Evolutionary conservation across 2,888 invertebrate genomes (phyloP), one percentile per base, ranked within the genome.

Genomic region (Agonopterix heracliana): DNA sequence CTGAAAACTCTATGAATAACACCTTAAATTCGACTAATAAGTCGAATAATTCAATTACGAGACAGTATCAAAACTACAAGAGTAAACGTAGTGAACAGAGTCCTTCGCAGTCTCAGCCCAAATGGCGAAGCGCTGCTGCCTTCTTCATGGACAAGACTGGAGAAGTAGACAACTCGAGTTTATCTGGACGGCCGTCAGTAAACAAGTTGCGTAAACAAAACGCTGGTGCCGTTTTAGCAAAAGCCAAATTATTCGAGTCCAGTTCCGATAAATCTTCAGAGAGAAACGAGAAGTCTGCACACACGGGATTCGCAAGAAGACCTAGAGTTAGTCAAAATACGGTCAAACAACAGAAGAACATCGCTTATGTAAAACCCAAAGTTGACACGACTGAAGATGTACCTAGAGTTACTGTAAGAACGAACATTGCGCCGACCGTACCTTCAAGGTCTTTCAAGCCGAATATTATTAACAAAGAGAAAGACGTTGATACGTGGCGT

Each of bases 211-310:
- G 94, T 26, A 88, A 90, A 45, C 93, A 94, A 73, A 95, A 95
- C 72, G 94, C 93, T 5, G 95, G 95, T 7, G 94, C 94, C 85
- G 95, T 95, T 0, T 79, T 94, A 51, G 94, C 94, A 1, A 95
- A 94, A 81, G 94, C 94, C 0, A 93, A 92, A 69, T 80, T 95
- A 17, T 95, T 95, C 64, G 93, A 95, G 68, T 86, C 81, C 9
- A 86, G 88, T 60, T 89, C 89, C 0, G 89, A 89, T 57, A 86
- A 74, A 54, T 89, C 89, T 1, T 82, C 88, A 1, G 89, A 89
- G 49, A 66, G 51, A 51, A 74, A 73, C 38, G 82, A 87, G 34
- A 80, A 75, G 57, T 54, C 59, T 7, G 64, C 64, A 14, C 71
- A 77, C 41, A 61, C 70, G 3, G 82, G 80, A 10, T 89, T 89